Conservation (phyloP, 2,888 invertebrate genomes). For the Lasioglossum villosulum region DNA sequence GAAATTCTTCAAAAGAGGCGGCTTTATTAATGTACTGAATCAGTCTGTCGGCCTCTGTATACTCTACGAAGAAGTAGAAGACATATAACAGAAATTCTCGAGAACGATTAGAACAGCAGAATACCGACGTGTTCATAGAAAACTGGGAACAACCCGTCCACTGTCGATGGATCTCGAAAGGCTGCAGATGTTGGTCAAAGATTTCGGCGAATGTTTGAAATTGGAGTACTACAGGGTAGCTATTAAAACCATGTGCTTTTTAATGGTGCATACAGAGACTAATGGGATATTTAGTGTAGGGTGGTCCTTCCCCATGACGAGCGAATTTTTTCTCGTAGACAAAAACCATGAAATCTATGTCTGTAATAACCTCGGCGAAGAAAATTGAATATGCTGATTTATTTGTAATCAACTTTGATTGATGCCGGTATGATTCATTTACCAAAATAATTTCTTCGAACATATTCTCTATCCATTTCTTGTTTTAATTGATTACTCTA, state of each 20-base stretch:
- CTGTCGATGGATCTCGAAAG: slow-evolving; percentile 61
- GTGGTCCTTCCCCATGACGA: slow-evolving; percentile 9
- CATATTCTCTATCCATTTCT: neutral
- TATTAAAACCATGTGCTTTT: slow-evolving; percentile 65
- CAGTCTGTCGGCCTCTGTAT: neutral
- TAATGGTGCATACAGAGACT: slow-evolving; percentile 58
- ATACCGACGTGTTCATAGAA: slow-evolving; percentile 22
- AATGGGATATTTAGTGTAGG: slow-evolving; percentile 51
- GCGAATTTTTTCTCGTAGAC: slow-evolving; percentile 36
- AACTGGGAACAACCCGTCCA: slow-evolving; percentile 30
- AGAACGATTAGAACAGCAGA: neutral
- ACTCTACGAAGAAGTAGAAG: neutral
- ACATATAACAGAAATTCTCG: neutral
- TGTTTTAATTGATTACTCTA: no score
- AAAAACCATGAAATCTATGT: neutral
- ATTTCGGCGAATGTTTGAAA: slow-evolving; percentile 53
- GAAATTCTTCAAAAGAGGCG: no score
- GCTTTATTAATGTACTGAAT: neutral
- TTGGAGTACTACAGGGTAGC: slow-evolving; percentile 40
- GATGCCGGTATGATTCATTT: neutral
- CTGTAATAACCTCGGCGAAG: neutral
- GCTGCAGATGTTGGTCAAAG: slow-evolving; percentile 51
- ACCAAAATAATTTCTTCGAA: neutral
- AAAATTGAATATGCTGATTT: neutral
- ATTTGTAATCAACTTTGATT: neutral